Evolutionary conservation across 2,888 invertebrate species (phyloP), one percentile per base, ranked within the genome.

Genomic region (Alcis repandata): DNA sequence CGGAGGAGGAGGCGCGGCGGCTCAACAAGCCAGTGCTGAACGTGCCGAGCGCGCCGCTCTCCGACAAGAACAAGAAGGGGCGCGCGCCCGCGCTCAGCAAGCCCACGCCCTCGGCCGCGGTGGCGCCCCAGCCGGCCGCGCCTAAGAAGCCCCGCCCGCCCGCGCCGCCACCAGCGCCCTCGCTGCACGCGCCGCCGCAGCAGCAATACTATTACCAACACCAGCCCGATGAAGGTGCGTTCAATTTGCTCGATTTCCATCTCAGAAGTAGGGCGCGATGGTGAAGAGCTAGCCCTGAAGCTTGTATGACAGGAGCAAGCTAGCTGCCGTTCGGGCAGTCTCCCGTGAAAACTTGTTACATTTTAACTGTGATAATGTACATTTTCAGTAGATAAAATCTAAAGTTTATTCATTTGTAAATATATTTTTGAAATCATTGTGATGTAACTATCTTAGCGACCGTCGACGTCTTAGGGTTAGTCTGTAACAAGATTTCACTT

Each of bases 241-340:
- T 94, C 90, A 93, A 92, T 90, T 91, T 94, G 86, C 85, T 94
- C 90, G 94, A 94, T 89, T 94, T 94, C 86, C 93, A 94, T 84
- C 90, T 94, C 86, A 86, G 94, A 88, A 93, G 90, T 91, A 90
- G 94, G 89, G 94, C 94, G 92, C 91, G 94, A 85, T 94, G 94
- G 94, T 94, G 94, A 94, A 93, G 90, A 89, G 91, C 92, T 90
- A 89, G 92, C 93, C 93, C 93, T 91, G 91, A 91, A 92, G 93
- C 93, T 93, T 91, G 94, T 93, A 94, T 94, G 94, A 94, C 93
- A 93, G 93, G 93, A 93, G 93, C 93, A 89, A 92, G 92, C 92
- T 90, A 87, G 86, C 88, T 87, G 89, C 91, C 89, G 77, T 79
- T 80, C 76, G 79, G 88, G 90, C 90, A 85, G 90, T 56, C 71